phyloP scores from a whole-genome alignment of 2,113 vertebrate genomes.

The Brachirus orientalis region DNA sequence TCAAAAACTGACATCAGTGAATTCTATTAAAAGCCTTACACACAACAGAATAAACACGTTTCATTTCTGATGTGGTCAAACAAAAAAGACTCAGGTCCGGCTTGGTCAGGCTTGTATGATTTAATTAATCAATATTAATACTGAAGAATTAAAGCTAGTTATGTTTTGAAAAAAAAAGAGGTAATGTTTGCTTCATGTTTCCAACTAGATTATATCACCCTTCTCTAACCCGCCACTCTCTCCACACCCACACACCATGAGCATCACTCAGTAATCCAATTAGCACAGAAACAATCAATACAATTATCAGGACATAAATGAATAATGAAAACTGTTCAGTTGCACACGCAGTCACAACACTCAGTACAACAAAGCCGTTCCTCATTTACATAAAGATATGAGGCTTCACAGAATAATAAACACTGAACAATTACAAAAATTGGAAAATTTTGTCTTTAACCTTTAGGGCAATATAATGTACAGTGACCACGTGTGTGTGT shows the following conservation, averaged over 20 bases:
- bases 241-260: not conserved
- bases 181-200: not conserved
- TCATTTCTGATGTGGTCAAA: not conserved
- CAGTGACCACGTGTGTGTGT: not conserved
- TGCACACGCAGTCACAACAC: not conserved
- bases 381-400: slow-evolving; percentile 14
- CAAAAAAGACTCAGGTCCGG: not conserved
- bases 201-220: not conserved
- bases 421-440: slow-evolving; percentile 12
- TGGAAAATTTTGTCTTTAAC: slow-evolving; percentile 12
- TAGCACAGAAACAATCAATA: not conserved
- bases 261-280: not conserved
- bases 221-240: not conserved
- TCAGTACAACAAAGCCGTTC: not conserved
- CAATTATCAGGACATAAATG: not conserved
- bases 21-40: not conserved
- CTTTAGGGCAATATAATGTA: slow-evolving; percentile 17
- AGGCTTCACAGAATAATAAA: slow-evolving; percentile 4
- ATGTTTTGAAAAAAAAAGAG: not conserved
- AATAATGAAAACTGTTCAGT: not conserved
- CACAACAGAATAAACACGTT: not conserved
- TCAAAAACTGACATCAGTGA: too few relatives aligned
- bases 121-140: not conserved
- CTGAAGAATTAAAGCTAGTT: not conserved
- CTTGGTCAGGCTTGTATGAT: too few relatives aligned